Percentiles rank a stretch among this genome's conserved stretches.
These are phyloP conservation scores for Protodeltote pygarga DNA, from an alignment of 2,888 invertebrate genomes.

Conservation along the genomic window DNA sequence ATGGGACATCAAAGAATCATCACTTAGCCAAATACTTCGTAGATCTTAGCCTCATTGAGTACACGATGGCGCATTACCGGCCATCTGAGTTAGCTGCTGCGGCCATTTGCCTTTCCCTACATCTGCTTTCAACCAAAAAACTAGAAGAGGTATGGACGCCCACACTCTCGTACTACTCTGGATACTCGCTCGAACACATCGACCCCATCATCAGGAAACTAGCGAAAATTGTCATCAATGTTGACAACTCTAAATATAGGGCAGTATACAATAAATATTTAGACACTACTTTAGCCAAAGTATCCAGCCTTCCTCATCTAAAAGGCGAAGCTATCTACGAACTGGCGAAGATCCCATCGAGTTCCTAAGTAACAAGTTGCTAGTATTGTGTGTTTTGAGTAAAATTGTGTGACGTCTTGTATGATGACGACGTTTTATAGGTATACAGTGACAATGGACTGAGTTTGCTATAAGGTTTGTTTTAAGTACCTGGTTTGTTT, in stretches of 20 bases:
- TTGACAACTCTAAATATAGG: conserved; percentile 90
- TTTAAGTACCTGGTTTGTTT: conserved; percentile 70
- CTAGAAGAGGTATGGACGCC: conserved; percentile 89
- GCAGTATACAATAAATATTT: conserved; percentile 90
- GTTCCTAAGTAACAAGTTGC: conserved; percentile 22
- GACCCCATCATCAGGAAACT: conserved; percentile 89
- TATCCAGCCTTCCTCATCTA: conserved; percentile 89
- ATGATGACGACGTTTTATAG: conserved; percentile 20
- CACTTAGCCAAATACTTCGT: conserved; percentile 96
- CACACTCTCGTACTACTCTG: conserved; percentile 92
- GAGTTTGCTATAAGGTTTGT: conserved; percentile 67
- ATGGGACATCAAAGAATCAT: conserved; percentile 89
- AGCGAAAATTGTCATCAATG: conserved; percentile 89
- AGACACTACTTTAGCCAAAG: conserved; percentile 86
- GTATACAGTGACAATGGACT: conserved; percentile 58
- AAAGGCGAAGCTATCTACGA: conserved; percentile 73
- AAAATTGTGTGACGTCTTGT: conserved; percentile 32
- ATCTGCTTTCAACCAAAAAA: conserved; percentile 83
- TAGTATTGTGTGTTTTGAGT: conserved; percentile 32
- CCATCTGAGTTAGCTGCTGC: conserved; percentile 95
- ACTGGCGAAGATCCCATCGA: conserved; percentile 56
- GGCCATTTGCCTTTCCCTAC: conserved; percentile 90
- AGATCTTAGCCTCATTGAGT: conserved; percentile 94
- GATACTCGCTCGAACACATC: conserved; percentile 90
- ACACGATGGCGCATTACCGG: conserved; percentile 91